A percentile compares a stretch with the other conserved stretches of the same genome.
phyloP scores from a whole-genome alignment of 2,797 vertebrate species.

The Platyrinchus mystaceus region DNA sequence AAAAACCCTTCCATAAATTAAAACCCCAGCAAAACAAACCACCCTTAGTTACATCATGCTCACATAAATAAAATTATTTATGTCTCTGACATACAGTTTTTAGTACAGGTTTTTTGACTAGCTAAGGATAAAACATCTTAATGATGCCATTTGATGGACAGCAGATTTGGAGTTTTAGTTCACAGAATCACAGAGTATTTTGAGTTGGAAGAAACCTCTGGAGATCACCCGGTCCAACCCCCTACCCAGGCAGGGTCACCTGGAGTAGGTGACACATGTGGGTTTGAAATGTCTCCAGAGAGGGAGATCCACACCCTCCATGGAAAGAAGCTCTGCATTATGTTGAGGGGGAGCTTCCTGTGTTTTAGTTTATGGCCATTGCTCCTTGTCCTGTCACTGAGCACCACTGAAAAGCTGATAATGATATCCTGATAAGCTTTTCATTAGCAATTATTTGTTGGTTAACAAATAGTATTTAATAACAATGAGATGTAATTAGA shows the following conservation, averaged over 20 bases:
- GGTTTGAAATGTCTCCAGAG: background rate
- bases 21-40: fast-evolving
- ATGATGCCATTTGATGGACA: background rate
- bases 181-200: fast-evolving
- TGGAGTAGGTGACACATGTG: background rate
- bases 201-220: fast-evolving
- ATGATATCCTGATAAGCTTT: background rate
- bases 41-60: background rate
- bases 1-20: background rate
- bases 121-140: background rate
- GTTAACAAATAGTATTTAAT: background rate
- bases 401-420: fast-evolving
- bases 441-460: background rate
- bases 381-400: background rate
- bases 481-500: fast-evolving
- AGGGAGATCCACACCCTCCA: background rate
- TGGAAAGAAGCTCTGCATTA: background rate
- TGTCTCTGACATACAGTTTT: background rate
- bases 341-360: fast-evolving
- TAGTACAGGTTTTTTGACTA: background rate
- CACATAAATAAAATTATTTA: background rate
- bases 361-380: fast-evolving
- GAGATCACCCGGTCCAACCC: fast-evolving
- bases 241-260: background rate
- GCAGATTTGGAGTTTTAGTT: background rate